Conservation (phyloP, 2,113 vertebrate genomes). For the Odocoileus hemionus region DNA sequence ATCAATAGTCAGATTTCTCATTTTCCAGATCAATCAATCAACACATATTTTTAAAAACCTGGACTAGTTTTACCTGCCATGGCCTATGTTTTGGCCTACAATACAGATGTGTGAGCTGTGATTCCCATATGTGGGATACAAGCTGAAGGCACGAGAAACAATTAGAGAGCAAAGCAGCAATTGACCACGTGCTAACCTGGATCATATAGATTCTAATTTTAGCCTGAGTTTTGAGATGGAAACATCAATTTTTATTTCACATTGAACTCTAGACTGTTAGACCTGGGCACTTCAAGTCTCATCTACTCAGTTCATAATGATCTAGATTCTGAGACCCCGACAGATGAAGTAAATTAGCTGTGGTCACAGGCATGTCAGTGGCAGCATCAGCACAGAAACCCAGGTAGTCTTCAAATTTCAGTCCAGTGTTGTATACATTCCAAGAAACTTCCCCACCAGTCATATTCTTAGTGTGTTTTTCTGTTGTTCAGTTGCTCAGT, state of each 20-base stretch:
- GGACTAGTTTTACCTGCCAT: background rate
- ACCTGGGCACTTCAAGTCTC: background rate
- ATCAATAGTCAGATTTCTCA: constrained; percentile 42
- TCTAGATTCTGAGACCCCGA: background rate
- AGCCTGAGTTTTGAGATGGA: background rate
- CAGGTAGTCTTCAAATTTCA: background rate
- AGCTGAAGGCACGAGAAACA: background rate
- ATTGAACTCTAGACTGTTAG: background rate
- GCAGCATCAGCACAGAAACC: background rate
- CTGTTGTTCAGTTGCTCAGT: background rate
- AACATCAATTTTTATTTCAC: background rate
- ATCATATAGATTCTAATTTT: background rate
- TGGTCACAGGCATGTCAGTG: background rate
- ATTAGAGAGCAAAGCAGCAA: background rate
- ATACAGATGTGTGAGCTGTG: background rate
- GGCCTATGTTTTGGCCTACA: background rate
- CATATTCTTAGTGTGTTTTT: background rate
- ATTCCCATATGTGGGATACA: background rate
- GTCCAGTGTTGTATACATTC: background rate
- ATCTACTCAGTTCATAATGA: background rate
- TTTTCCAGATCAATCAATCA: constrained; percentile 51
- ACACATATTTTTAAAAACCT: constrained; percentile 30
- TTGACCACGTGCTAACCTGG: background rate
- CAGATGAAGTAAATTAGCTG: background rate
- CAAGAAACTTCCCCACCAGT: background rate